Conservation (phyloP, 37 sponge, comb jelly and placozoan species). For the Mnemiopsis leidyi region DNA sequence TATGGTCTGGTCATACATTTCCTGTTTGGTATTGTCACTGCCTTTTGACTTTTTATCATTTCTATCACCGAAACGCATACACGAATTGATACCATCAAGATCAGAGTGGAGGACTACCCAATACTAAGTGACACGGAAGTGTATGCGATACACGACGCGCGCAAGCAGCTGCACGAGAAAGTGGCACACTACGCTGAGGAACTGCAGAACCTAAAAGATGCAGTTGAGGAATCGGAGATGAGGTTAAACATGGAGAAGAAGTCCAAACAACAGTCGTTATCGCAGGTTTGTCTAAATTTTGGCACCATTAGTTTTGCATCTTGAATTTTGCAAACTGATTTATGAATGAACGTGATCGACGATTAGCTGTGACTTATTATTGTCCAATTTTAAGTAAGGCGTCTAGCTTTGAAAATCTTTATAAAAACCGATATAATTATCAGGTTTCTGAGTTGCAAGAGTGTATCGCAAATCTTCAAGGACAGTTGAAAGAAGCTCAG, state of each 20-base stretch:
- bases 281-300: background rate
- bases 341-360: too few relatives aligned
- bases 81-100: constrained; percentile 16
- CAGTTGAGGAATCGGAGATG: constrained; percentile 10
- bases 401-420: too few relatives aligned
- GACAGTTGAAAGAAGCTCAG: background rate
- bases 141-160: background rate
- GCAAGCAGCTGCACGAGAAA: background rate
- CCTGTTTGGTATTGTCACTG: too few relatives aligned
- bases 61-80: too few relatives aligned
- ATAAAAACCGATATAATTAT: too few relatives aligned
- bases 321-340: too few relatives aligned
- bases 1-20: too few relatives aligned
- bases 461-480: background rate
- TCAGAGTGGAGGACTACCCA: constrained; percentile 43
- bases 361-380: too few relatives aligned
- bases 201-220: background rate
- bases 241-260: constrained; percentile 24
- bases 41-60: too few relatives aligned
- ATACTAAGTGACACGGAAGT: constrained; percentile 27
- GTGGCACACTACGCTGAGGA: background rate
- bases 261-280: background rate
- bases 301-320: background rate
- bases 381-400: too few relatives aligned
- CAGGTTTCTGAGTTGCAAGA: background rate